Evolutionary conservation across 2,888 invertebrate genomes (phyloP).

Genomic region (Sisyra nigra): DNA sequence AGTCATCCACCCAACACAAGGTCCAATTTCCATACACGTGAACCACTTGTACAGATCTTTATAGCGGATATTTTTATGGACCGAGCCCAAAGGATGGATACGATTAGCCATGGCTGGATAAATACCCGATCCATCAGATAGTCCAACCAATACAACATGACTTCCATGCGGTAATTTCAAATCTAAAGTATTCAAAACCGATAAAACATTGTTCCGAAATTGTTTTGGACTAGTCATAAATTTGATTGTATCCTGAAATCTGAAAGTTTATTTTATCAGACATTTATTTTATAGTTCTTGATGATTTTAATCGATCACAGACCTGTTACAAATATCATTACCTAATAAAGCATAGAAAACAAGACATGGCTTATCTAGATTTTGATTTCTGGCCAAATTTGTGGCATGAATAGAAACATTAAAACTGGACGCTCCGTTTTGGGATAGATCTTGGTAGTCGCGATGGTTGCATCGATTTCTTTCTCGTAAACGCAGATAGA

Average conservation of each 20-base stretch:
- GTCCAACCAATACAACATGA: conserved; percentile 27
- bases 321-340: conserved; percentile 35
- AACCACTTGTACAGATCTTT: conserved; percentile 28
- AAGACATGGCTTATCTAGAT: conserved; percentile 26
- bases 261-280: conserved; percentile 15
- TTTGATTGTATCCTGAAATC: conserved; percentile 25
- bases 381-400: conserved; percentile 23
- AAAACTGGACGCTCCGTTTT: conserved; percentile 25
- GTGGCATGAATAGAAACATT: conserved; percentile 16
- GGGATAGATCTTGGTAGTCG: conserved; percentile 32
- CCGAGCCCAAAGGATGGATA: conserved; percentile 24
- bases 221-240: conserved; percentile 27
- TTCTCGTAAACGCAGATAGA: conserved; percentile 22
- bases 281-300: background rate
- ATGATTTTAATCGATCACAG: conserved; percentile 11
- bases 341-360: conserved; percentile 29
- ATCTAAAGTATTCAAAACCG: conserved; percentile 20
- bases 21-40: conserved; percentile 29
- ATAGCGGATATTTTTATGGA: conserved; percentile 28
- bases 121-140: conserved; percentile 29
- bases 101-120: conserved; percentile 25
- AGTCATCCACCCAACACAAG: conserved; percentile 31
- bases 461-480: conserved; percentile 30
- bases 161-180: conserved; percentile 25
- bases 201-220: conserved; percentile 17